Conservation (phyloP, 2,113 vertebrate species). For the Copsychus sechellarum region DNA sequence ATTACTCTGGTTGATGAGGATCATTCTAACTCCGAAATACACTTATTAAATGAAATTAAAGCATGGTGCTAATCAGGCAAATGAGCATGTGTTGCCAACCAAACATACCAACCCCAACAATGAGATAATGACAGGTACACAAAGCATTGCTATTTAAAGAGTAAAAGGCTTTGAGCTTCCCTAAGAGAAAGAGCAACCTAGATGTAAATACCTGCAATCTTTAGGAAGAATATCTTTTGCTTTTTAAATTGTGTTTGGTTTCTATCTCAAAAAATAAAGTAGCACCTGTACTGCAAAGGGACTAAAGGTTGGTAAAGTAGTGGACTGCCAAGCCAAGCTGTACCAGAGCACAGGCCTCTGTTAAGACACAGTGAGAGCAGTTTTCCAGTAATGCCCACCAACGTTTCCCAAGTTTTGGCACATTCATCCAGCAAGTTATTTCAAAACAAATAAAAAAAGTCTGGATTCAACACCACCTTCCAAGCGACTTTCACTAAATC, state of each 20-base stretch:
- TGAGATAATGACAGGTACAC: slow-evolving; percentile 18
- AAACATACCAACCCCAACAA: slow-evolving; percentile 26
- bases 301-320: neutral
- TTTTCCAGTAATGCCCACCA: neutral
- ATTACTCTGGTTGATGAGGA: slow-evolving; percentile 28
- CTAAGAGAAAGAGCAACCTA: neutral
- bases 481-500: neutral
- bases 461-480: neutral
- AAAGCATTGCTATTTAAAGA: neutral
- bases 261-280: neutral
- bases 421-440: neutral
- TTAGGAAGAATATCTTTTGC: neutral
- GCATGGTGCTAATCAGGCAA: neutral
- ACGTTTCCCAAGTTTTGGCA: neutral
- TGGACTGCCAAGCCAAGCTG: neutral
- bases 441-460: neutral
- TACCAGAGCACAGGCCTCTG: neutral
- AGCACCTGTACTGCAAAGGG: neutral
- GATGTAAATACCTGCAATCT: neutral
- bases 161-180: neutral
- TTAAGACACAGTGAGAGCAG: neutral
- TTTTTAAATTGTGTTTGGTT: neutral
- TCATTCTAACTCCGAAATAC: neutral
- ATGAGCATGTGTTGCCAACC: slow-evolving; percentile 12
- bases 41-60: slow-evolving; percentile 59